Evolutionary conservation across 2,797 vertebrate species (phyloP).

Genomic region (Craterocephalus amniculus): DNA sequence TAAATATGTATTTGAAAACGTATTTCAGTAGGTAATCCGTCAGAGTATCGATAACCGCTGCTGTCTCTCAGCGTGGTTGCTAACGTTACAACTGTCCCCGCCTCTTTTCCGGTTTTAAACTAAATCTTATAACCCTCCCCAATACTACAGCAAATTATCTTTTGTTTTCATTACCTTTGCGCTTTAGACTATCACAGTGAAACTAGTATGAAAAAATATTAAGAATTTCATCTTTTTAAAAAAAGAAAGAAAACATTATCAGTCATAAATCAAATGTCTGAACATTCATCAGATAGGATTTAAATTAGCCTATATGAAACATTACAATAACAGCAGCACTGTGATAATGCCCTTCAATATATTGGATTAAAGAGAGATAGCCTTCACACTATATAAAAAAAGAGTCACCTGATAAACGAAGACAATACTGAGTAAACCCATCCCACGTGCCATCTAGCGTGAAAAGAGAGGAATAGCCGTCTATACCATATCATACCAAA

Average conservation of each 20-base stretch:
- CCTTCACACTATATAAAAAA: neutral
- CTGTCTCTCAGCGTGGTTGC: slow-evolving; percentile 75
- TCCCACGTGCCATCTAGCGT: slow-evolving; percentile 67
- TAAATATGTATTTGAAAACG: slow-evolving; percentile 41
- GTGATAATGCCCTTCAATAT: neutral
- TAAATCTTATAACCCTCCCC: slow-evolving; percentile 1
- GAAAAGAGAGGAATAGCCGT: slow-evolving; percentile 1
- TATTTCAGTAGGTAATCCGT: slow-evolving; percentile 47
- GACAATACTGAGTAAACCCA: slow-evolving; percentile 39
- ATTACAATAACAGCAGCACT: neutral
- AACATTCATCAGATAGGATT: neutral
- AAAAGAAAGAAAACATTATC: neutral
- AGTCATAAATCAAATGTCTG: neutral
- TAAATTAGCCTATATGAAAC: neutral
- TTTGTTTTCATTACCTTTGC: neutral
- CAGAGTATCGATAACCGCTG: slow-evolving; percentile 37
- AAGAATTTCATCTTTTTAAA: neutral
- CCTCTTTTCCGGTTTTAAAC: slow-evolving; percentile 67
- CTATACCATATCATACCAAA: slow-evolving; percentile 3
- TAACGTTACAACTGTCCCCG: slow-evolving; percentile 74
- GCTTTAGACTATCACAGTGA: neutral
- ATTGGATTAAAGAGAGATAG: neutral
- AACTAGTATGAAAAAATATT: neutral
- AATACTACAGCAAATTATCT: neutral
- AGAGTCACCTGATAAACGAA: neutral